These are phyloP conservation scores for Schizopygopsis malacanthus DNA, from an alignment of 2,797 vertebrate genomes.

Conservation along the genomic window DNA sequence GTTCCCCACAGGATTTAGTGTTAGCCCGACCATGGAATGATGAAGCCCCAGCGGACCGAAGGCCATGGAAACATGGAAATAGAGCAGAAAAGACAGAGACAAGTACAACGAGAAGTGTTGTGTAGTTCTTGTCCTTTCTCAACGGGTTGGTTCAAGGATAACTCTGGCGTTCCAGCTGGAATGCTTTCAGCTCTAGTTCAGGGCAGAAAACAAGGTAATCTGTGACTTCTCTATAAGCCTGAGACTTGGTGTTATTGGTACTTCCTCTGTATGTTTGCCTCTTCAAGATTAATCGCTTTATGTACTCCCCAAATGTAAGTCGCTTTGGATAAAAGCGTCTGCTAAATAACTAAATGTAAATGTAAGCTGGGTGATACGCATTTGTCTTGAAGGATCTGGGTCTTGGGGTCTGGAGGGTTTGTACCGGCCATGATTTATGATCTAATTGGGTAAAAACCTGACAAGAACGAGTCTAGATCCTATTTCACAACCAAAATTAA, in stretches of 20 bases:
- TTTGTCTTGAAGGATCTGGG: constrained; percentile 7
- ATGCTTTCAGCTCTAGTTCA: neutral
- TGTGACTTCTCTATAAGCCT: constrained; percentile 4
- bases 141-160: constrained; percentile 23
- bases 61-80: constrained; percentile 24
- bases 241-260: too few relatives aligned
- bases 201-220: constrained; percentile 10
- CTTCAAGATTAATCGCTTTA: too few relatives aligned
- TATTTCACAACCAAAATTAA: neutral
- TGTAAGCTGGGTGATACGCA: neutral
- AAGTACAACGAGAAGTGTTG: constrained; percentile 2
- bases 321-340: too few relatives aligned
- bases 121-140: constrained; percentile 4
- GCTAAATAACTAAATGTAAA: too few relatives aligned
- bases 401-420: neutral
- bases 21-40: constrained; percentile 28
- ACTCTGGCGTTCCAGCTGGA: neutral
- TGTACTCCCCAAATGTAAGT: too few relatives aligned
- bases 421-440: neutral
- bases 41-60: constrained; percentile 11
- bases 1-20: neutral
- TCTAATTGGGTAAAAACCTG: neutral
- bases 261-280: too few relatives aligned
- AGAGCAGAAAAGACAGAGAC: constrained; percentile 28
- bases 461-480: neutral